Evolutionary conservation across 2,888 invertebrate genomes (phyloP), one percentile per base, ranked within the genome.

Genomic region (Coremacera marginata): DNA sequence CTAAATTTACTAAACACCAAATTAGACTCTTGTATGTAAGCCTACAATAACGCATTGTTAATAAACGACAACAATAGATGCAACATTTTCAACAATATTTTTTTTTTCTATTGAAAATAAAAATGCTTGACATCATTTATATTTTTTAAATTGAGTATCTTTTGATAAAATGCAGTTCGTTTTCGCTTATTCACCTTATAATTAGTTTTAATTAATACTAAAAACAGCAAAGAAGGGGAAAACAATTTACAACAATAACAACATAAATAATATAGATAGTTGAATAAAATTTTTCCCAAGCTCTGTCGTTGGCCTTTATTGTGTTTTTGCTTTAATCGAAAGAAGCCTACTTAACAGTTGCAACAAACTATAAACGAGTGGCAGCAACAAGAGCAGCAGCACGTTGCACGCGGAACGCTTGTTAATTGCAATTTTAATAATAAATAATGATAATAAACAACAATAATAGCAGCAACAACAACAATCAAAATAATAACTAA

Each of bases 391-490:
- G 22, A n/a, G 71, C 55, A 52, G 27, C 51, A 65, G 52, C 65
- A 37, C 25, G 60, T 51, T 37, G n/a, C 60, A 44, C 55, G 67
- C 51, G 25, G 67, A 22, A 31, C 60, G 75, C 22, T 63, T 25
- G 57, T 75, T 75, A 75, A 75, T 75, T 68, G 70, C 70, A 70
- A 27, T 75, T 75, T 70, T 60, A 75, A 75, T 75, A 75, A 75
- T 75, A 75, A 75, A 75, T 75, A 75, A 68, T 70, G 75, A 75
- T 63, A 75, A 70, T 68, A 68, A 75, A 68, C 37, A 11, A 70
- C 82, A 84, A 84, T 82, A 84, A 84, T 83, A 84, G 81, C 80
- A 80, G 78, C 80, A 73, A 72, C 76, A 75, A 71, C 78, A 78
- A 80, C 72, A 34, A 37, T 27, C 31, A 77, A 67, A 70, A 31